phyloP scores from a whole-genome alignment of 2,797 vertebrate species.

The Denticeps clupeoides region DNA sequence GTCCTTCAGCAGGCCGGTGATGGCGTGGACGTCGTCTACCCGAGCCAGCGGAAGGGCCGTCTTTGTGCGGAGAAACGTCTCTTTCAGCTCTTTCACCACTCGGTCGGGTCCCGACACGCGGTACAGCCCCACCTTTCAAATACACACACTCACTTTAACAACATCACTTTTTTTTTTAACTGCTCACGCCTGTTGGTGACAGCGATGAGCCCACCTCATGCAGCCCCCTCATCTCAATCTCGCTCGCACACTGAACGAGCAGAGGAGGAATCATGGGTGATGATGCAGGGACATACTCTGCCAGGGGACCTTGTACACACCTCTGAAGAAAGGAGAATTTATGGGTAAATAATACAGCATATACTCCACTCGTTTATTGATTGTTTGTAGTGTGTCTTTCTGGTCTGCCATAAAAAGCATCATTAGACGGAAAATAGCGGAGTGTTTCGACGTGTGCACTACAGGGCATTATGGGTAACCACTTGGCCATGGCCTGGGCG shows the following conservation, averaged over 20 bases:
- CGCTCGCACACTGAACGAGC: conserved; percentile 80
- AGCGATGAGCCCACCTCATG: conserved; percentile 78
- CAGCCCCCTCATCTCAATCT: conserved; percentile 83
- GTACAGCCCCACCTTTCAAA: conserved; percentile 72
- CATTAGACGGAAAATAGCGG: too few species aligned
- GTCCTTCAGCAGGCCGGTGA: conserved; percentile 82
- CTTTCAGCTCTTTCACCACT: conserved; percentile 77
- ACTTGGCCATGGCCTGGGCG: too few species aligned
- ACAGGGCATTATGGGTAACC: too few species aligned
- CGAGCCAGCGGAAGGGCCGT: conserved; percentile 72
- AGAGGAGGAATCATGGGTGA: conserved; percentile 80
- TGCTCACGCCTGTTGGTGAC: too few species aligned
- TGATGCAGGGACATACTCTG: conserved; percentile 72
- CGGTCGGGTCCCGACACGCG: conserved; percentile 79
- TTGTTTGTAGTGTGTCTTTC: too few species aligned
- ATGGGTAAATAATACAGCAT: too few species aligned
- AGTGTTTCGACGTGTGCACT: too few species aligned
- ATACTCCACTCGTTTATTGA: too few species aligned
- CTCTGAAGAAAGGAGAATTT: too few species aligned
- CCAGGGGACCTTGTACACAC: conserved; percentile 60
- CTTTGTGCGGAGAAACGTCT: conserved; percentile 74
- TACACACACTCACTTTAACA: neutral
- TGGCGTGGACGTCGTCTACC: conserved; percentile 81
- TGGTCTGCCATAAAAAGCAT: too few species aligned
- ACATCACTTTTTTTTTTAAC: too few species aligned